These are phyloP conservation scores for Dione vanillae DNA, from an alignment of 2,888 invertebrate species.

Conservation along the genomic window DNA sequence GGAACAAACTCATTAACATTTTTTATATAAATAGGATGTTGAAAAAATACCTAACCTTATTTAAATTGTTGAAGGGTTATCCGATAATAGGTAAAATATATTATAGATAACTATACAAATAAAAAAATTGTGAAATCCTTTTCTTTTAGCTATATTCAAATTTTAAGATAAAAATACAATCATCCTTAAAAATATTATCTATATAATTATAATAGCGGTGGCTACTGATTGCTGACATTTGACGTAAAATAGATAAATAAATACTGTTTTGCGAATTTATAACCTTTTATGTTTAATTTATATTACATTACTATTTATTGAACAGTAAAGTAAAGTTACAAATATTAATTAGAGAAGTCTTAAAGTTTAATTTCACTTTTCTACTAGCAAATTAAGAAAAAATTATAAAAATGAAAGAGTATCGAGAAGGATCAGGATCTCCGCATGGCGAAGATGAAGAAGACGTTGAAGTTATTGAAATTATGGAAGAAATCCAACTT, in stretches of 20 bases:
- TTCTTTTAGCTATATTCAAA: too few relatives aligned
- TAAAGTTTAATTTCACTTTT: background rate
- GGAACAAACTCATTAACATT: too few relatives aligned
- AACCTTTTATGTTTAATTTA: background rate
- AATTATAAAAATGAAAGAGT: constrained; percentile 55
- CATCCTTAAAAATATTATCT: too few relatives aligned
- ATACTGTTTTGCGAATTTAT: background rate
- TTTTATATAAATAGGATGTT: too few relatives aligned
- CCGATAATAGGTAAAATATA: too few relatives aligned
- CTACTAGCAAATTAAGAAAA: background rate
- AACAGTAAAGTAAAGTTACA: background rate
- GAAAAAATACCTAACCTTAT: too few relatives aligned
- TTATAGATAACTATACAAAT: too few relatives aligned
- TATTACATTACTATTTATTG: background rate
- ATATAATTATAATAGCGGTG: too few relatives aligned
- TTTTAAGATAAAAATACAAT: too few relatives aligned
- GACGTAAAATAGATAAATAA: constrained; percentile 18
- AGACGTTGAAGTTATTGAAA: constrained; percentile 67
- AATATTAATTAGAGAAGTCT: background rate
- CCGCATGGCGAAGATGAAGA: constrained; percentile 81
- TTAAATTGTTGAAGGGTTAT: too few relatives aligned
- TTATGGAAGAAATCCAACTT: constrained; percentile 60
- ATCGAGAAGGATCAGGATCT: constrained; percentile 64
- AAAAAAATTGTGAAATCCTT: too few relatives aligned
- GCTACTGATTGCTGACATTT: background rate